phyloP scores from a whole-genome alignment of 1,140 invertebrate species.

The Scaptomyza graminum region DNA sequence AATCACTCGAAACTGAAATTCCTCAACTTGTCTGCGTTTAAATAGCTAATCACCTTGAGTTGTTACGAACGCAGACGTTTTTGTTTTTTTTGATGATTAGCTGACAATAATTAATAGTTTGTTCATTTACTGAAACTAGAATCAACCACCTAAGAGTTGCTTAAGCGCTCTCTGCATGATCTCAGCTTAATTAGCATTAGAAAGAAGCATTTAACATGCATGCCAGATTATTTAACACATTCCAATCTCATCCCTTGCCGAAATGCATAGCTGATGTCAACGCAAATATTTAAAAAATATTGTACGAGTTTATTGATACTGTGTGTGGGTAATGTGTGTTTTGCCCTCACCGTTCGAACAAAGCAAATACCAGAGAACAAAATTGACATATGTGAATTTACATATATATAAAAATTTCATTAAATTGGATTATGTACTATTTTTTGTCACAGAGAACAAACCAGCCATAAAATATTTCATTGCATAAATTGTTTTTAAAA shows the following conservation, averaged over 20 bases:
- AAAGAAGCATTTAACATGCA: slow-evolving; percentile 12
- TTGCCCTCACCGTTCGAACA: slow-evolving; percentile 1
- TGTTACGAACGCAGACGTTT: slow-evolving; percentile 12
- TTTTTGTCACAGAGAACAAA: not conserved
- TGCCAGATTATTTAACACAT: slow-evolving; percentile 53
- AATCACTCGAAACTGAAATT: slow-evolving; percentile 56
- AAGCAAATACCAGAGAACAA: slow-evolving; percentile 16
- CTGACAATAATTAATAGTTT: slow-evolving; percentile 22
- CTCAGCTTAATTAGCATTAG: slow-evolving; percentile 23
- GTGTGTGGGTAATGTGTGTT: slow-evolving; percentile 19
- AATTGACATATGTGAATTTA: slow-evolving; percentile 22
- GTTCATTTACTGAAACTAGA: slow-evolving; percentile 9
- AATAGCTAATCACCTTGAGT: slow-evolving; percentile 43
- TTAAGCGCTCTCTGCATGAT: slow-evolving; percentile 10
- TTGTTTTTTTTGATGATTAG: slow-evolving; percentile 4
- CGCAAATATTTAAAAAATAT: slow-evolving; percentile 48
- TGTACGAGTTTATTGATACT: slow-evolving; percentile 15
- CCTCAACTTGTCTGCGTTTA: slow-evolving; percentile 28
- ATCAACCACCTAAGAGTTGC: not conserved
- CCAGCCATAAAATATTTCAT: not conserved
- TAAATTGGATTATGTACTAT: slow-evolving; percentile 10
- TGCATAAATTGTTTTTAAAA: no score
- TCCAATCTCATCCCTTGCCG: slow-evolving; percentile 12
- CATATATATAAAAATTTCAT: slow-evolving; percentile 12
- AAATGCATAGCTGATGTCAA: slow-evolving; percentile 62